Evolutionary conservation across 2,797 vertebrate genomes (phyloP).

Genomic region (Sebastes nivosus): DNA sequence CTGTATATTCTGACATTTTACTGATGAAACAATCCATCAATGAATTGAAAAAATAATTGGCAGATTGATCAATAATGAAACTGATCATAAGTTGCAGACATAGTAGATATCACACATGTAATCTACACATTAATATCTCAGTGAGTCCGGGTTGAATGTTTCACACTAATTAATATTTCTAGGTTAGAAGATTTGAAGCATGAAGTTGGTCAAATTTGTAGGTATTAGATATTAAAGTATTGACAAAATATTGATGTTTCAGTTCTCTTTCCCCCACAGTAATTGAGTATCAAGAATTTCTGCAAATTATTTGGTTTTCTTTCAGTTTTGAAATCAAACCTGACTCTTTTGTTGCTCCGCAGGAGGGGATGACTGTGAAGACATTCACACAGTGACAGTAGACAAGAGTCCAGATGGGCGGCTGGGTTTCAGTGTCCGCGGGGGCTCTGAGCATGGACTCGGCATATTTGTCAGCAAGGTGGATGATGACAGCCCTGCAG

Average conservation of each 20-base stretch:
- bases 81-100: neutral
- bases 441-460: constrained; percentile 95
- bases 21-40: neutral
- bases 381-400: constrained; percentile 92
- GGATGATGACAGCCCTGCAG: constrained; percentile 92
- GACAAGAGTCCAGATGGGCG: constrained; percentile 91
- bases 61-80: neutral
- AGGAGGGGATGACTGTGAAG: constrained; percentile 90
- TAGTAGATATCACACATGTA: neutral
- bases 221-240: neutral
- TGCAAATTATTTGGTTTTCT: neutral
- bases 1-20: neutral
- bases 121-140: neutral
- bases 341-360: constrained; percentile 52
- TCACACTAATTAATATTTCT: neutral
- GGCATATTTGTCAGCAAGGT: constrained; percentile 98
- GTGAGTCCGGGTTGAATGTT: neutral
- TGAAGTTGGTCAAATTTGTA: neutral
- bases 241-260: neutral
- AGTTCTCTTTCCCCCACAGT: neutral
- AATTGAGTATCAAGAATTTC: neutral
- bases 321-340: neutral
- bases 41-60: neutral
- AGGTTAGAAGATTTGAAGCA: neutral
- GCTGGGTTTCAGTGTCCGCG: constrained; percentile 96